Percentiles rank a stretch among this genome's conserved stretches.
phyloP scores from a whole-genome alignment of 2,797 vertebrate genomes.

The Centroberyx gerrardi region DNA sequence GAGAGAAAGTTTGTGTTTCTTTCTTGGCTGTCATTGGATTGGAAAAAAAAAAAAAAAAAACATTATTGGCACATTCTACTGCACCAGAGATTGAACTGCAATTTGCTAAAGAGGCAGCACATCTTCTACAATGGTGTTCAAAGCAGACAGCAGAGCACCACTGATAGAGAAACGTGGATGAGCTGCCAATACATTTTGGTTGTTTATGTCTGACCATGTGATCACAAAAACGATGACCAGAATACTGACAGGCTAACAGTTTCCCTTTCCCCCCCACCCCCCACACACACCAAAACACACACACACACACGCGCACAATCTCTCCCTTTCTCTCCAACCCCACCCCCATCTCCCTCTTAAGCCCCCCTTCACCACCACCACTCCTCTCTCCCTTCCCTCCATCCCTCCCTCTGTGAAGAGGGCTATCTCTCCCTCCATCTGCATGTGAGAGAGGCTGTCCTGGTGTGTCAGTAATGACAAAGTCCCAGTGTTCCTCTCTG shows the following conservation, averaged over 20 bases:
- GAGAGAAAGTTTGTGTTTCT: neutral
- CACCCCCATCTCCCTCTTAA: constrained; percentile 40
- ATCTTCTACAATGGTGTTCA: neutral
- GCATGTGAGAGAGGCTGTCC: constrained; percentile 76
- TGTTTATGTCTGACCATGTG: constrained; percentile 21
- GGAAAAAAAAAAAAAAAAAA: neutral
- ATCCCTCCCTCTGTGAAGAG: constrained; percentile 59
- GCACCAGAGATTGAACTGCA: neutral
- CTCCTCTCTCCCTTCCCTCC: constrained; percentile 46
- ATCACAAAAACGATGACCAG: constrained; percentile 26
- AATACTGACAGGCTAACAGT: constrained; percentile 33
- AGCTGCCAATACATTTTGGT: neutral
- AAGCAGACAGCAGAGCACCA: constrained; percentile 1
- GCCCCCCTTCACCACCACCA: constrained; percentile 49
- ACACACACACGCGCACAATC: constrained; percentile 25
- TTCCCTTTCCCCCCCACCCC: neutral
- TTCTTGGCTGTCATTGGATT: neutral
- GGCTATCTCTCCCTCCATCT: constrained; percentile 77
- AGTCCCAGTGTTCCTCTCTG: constrained; percentile 85
- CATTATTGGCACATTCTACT: neutral
- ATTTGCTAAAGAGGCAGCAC: neutral
- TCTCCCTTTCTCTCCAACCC: constrained; percentile 22
- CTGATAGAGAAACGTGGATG: neutral
- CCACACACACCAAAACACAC: constrained; percentile 20
- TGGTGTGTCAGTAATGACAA: constrained; percentile 87